Base-by-base conservation (phyloP, 2,113 vertebrate species). In the Plectropomus leopardus region DNA sequence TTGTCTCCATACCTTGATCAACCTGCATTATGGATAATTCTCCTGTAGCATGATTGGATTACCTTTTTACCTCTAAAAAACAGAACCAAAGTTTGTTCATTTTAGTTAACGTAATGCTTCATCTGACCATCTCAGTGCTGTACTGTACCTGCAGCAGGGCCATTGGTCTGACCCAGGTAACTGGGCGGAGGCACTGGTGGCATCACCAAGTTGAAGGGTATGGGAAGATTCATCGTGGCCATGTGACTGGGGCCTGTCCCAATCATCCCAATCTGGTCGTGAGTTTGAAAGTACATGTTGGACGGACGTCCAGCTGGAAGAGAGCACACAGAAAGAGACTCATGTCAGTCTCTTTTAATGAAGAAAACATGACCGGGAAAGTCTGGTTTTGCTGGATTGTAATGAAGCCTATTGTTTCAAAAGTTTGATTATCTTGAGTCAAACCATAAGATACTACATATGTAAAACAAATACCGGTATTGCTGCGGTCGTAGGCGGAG, bases 211-310 rank as follows among this genome's bases (percentile, higher is more conserved):
- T 99, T 99, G 93, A 99, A 99, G 0, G 98, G 98, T 80, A 99
- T 99, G 19, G 98, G 98, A 60, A 99, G 95, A 94, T 99, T 99
- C 97, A 99, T 97, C 10, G 98, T 96, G 0, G 96, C 95, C 92
- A 99, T 96, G 0, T 97, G 98, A 92, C 96, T 95, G 26, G 97
- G 97, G 6, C 97, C 97, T 0, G 97, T 95, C 0, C 98, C 97
- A 61, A 99, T 99, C 98, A 99, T 98, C 72, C 98, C 98, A 0
- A 99, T 98, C 95, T 99, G 98, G 94, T 99, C 98, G 0, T 99
- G 98, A 9, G 98, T 99, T 78, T 99, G 98, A 94, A 99, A 99
- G 92, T 99, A 99, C 98, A 99, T 97, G 94, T 95, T 99, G 13
- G 97, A 97, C 0, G 97, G 97, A 40, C 98, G 98, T 1, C 97